These are phyloP conservation scores for Mesoligia furuncula DNA, from an alignment of 2,888 invertebrate species.

Conservation along the genomic window DNA sequence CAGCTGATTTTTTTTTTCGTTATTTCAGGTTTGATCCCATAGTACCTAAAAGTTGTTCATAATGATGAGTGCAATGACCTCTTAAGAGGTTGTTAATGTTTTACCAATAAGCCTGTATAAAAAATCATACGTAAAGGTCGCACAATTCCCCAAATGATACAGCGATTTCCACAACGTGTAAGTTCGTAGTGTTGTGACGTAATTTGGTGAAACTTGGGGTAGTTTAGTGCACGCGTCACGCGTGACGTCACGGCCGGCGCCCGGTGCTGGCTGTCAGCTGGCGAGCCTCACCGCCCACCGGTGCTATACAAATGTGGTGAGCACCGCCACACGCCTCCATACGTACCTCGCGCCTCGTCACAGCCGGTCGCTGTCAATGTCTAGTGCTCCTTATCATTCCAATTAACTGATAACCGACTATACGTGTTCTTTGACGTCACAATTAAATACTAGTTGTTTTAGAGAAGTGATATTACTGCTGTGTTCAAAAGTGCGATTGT, in stretches of 20 bases:
- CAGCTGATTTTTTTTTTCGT: no score
- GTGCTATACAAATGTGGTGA: constrained; percentile 71
- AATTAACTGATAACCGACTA: constrained; percentile 80
- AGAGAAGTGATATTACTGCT: constrained; percentile 40
- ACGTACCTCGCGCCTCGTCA: constrained; percentile 75
- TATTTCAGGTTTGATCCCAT: no score
- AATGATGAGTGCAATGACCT: no score
- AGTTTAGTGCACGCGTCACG: constrained; percentile 36
- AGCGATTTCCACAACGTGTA: constrained; percentile 22
- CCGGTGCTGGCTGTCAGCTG: constrained; percentile 62
- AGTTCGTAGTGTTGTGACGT: constrained; percentile 51
- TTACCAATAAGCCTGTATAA: no score
- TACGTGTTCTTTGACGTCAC: constrained; percentile 74
- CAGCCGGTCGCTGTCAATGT: constrained; percentile 72
- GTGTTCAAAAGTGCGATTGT: constrained; percentile 42
- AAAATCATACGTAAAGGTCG: constrained; percentile 38
- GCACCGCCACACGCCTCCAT: constrained; percentile 74
- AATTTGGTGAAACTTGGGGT: constrained; percentile 47
- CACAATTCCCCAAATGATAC: constrained; percentile 22
- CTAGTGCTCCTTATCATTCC: constrained; percentile 73
- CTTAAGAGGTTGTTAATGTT: no score
- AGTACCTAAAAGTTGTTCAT: no score
- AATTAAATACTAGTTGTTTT: constrained; percentile 32
- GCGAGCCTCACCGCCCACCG: constrained; percentile 69
- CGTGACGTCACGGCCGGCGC: constrained; percentile 61